Percentiles rank a stretch among this genome's conserved stretches.
Evolutionary conservation across 1,140 invertebrate species (phyloP).

Genomic region (Diorhabda carinulata): DNA sequence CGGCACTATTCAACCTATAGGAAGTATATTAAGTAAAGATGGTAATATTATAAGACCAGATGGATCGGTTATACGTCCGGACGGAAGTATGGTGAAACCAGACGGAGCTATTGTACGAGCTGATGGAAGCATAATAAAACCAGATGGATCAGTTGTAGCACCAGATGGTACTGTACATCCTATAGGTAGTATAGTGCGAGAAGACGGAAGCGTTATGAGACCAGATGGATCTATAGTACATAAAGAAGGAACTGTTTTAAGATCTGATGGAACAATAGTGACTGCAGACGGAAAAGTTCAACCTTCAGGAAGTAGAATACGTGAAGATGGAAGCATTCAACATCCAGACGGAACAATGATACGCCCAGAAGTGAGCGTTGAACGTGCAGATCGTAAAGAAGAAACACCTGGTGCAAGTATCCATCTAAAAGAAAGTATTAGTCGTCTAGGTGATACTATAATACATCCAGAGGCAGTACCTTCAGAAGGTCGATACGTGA

Average conservation of each 20-base stretch:
- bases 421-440: background rate
- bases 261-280: background rate
- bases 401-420: background rate
- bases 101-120: background rate
- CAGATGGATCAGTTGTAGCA: background rate
- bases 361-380: background rate
- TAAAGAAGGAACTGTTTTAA: background rate
- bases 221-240: background rate
- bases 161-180: background rate
- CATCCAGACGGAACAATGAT: background rate
- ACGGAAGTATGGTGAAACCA: background rate
- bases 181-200: background rate
- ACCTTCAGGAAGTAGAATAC: background rate
- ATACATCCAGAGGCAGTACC: background rate
- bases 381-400: background rate
- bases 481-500: background rate
- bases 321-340: background rate
- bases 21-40: background rate
- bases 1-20: background rate
- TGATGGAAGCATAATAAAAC: background rate
- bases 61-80: background rate
- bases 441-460: background rate
- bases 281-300: background rate
- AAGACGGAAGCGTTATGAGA: background rate
- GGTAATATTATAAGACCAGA: background rate